Conservation (phyloP, 2,113 vertebrate genomes). For the Eleginops maclovinus region DNA sequence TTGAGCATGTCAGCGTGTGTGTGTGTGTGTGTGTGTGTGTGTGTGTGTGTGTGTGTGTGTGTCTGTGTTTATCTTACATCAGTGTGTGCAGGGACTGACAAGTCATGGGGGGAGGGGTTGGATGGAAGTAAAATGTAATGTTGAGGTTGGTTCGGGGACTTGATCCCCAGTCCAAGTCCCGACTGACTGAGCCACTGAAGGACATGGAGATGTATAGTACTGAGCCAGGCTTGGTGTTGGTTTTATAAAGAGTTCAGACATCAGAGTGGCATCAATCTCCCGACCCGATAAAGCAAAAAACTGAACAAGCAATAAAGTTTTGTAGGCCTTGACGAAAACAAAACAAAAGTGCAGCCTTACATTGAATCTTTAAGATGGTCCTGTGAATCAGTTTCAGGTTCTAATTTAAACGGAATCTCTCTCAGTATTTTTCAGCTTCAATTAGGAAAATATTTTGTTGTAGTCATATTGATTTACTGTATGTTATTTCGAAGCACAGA, state of each 20-base stretch:
- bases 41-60: conserved; percentile 39
- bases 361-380: background rate
- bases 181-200: too few relatives aligned
- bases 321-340: too few relatives aligned
- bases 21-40: conserved; percentile 39
- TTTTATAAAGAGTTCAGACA: too few relatives aligned
- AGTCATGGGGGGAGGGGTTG: conserved; percentile 13
- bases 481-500: conserved; percentile 54
- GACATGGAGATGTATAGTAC: too few relatives aligned
- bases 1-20: conserved; percentile 65
- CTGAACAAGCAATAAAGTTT: too few relatives aligned
- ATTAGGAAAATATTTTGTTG: conserved; percentile 12
- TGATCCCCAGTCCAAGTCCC: too few relatives aligned
- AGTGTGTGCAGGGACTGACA: conserved; percentile 34
- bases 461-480: conserved; percentile 34
- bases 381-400: background rate
- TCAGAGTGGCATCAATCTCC: too few relatives aligned
- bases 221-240: too few relatives aligned
- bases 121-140: too few relatives aligned
- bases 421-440: background rate
- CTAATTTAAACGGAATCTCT: background rate
- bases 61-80: conserved; percentile 16
- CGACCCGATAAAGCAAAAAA: too few relatives aligned
- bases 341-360: too few relatives aligned
- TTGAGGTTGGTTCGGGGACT: too few relatives aligned